A percentile compares a stretch with the other conserved stretches of the same genome.
Evolutionary conservation across 2,888 invertebrate species (phyloP).

Genomic region (Andrena praecox): DNA sequence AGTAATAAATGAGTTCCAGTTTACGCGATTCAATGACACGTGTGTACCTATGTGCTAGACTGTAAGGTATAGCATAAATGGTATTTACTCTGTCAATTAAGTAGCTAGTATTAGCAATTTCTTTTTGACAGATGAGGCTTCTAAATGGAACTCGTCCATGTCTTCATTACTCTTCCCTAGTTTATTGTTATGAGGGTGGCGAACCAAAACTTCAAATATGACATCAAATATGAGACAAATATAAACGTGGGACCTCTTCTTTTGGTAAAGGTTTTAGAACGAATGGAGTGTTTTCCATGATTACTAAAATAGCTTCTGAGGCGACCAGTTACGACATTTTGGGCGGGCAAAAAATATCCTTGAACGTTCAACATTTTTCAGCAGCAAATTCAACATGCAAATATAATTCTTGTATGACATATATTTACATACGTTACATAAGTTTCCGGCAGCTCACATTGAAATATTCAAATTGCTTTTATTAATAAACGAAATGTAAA

Average conservation of each 20-base stretch:
- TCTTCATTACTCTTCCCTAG: background rate
- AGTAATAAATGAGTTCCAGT: background rate
- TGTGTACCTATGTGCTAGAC: background rate
- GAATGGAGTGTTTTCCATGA: background rate
- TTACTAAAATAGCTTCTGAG: background rate
- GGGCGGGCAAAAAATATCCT: slow-evolving; percentile 3
- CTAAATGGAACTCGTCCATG: background rate
- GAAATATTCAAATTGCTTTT: background rate
- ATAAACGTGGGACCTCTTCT: background rate
- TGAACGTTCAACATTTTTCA: background rate
- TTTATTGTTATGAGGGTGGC: too few relatives aligned
- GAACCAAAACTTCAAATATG: background rate
- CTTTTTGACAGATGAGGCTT: slow-evolving; percentile 25
- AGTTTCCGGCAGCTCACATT: background rate
- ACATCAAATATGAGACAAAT: background rate
- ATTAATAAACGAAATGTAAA: background rate
- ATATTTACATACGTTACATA: background rate
- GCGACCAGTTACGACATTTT: background rate
- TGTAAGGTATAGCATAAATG: background rate
- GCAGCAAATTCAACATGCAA: background rate
- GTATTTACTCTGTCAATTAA: slow-evolving; percentile 15
- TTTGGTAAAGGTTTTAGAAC: background rate
- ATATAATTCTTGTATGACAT: background rate
- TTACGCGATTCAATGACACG: background rate
- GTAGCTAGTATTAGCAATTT: slow-evolving; percentile 14